These are phyloP conservation scores for Dolomedes plantarius DNA, from an alignment of 2,888 invertebrate species.

Conservation along the genomic window DNA sequence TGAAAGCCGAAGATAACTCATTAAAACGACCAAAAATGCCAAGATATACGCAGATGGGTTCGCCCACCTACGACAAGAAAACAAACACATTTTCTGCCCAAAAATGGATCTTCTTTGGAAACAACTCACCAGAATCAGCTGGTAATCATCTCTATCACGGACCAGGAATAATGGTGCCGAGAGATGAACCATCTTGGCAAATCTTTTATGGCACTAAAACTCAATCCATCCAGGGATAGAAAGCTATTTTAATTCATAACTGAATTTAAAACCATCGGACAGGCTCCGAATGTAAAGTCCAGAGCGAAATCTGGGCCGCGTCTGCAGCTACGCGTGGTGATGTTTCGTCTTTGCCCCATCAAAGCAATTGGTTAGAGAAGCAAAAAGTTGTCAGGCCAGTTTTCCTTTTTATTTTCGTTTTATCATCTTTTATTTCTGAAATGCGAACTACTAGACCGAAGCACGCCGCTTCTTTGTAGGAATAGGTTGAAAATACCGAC, in stretches of 20 bases:
- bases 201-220: conserved; percentile 12
- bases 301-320: conserved; percentile 55
- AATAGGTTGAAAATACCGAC: not conserved
- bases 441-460: conserved; percentile 54
- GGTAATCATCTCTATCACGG: conserved; percentile 61
- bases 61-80: conserved; percentile 42
- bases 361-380: conserved; percentile 4
- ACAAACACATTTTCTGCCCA: conserved; percentile 42
- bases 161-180: conserved; percentile 64
- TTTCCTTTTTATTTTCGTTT: conserved; percentile 43
- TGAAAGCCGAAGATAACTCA: not conserved
- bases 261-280: not conserved
- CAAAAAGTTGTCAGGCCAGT: conserved; percentile 46
- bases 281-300: not conserved
- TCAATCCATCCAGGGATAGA: conserved; percentile 31
- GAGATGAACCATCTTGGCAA: conserved; percentile 62
- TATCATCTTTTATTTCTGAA: conserved; percentile 10
- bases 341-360: conserved; percentile 46
- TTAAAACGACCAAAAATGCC: not conserved
- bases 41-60: not conserved
- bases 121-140: conserved; percentile 68
- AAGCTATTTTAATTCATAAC: not conserved
- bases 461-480: conserved; percentile 4
- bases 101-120: conserved; percentile 33
- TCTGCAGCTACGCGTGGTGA: conserved; percentile 23